These are phyloP conservation scores for Trichogramma evanescens DNA, from an alignment of 2,888 invertebrate genomes.

Conservation along the genomic window DNA sequence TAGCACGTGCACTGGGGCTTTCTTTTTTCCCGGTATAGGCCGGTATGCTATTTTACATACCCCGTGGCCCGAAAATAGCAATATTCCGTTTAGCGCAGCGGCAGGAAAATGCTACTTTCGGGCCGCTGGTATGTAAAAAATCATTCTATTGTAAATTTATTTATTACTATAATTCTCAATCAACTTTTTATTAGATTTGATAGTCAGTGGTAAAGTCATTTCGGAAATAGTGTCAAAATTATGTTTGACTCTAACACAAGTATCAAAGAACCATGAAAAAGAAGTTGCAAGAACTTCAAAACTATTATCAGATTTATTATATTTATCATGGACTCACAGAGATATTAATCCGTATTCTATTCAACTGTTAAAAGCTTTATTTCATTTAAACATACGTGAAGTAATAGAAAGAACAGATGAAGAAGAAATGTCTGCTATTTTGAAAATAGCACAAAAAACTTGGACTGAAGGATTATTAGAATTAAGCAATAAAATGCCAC, in stretches of 20 bases:
- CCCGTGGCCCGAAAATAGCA: too few species aligned
- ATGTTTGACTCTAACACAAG: constrained; percentile 35
- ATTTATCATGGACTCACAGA: constrained; percentile 30
- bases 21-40: too few species aligned
- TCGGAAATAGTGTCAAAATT: constrained; percentile 45
- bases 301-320: constrained; percentile 29
- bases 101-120: too few species aligned
- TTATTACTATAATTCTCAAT: not conserved
- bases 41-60: too few species aligned
- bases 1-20: too few species aligned
- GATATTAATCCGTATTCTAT: constrained; percentile 25
- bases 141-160: not conserved
- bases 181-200: constrained; percentile 43
- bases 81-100: too few species aligned
- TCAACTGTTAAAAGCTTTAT: constrained; percentile 33
- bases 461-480: constrained; percentile 34
- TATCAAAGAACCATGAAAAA: constrained; percentile 20
- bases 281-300: constrained; percentile 23
- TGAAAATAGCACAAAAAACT: constrained; percentile 25
- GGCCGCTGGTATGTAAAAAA: too few species aligned
- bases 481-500: constrained; percentile 26
- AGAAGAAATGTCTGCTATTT: constrained; percentile 13
- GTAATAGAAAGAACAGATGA: constrained; percentile 21
- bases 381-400: constrained; percentile 29
- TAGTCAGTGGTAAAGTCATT: constrained; percentile 45